Evolutionary conservation across 2,888 invertebrate genomes (phyloP), one percentile per base, ranked within the genome.

Genomic region (Euclidia mi): DNA sequence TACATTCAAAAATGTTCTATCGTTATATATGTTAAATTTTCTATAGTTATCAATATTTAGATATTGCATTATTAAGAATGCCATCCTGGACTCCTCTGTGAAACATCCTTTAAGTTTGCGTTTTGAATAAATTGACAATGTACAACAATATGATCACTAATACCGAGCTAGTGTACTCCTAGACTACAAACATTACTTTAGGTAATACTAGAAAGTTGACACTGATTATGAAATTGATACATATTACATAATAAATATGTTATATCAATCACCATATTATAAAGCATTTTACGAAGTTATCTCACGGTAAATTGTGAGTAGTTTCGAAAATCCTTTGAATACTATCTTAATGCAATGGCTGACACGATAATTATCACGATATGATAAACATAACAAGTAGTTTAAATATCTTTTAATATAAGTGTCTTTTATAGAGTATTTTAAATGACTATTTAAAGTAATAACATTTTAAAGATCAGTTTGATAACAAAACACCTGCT

Each of bases 401-500:
- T 18, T 37, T 15, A 34, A 28, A 49, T 31, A 10, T 31, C 4
- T 29, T 40, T 14, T 7, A 31, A 3, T 25, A 32, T 34, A 35
- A 34, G 9, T 45, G 47, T 45, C 47, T 45, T 45, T 56, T 40
- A 40, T 34, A 20, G 53, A 55, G 42, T 55, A 55, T 48, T 38
- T 55, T 45, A 17, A 28, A 37, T 48, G 42, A 41, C 34, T 53
- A 38, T 31, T 7, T 14, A 47, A 53, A 41, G 11, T 10, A 52
- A 46, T 17, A 42, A 42, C 41, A 25, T 35, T 34, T 45, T 37
- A 35, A 34, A 29, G 12, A 52, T 42, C 20, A 55, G 25, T 28
- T 34, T 20, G 35, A 32, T 47, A 72, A 57, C 42, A 53, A 68
- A 52, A 59, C 43, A 52, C 41, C 14, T 56, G 40, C 7, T 7